phyloP scores from a whole-genome alignment of 2,797 vertebrate species.

The Synanceia verrucosa region DNA sequence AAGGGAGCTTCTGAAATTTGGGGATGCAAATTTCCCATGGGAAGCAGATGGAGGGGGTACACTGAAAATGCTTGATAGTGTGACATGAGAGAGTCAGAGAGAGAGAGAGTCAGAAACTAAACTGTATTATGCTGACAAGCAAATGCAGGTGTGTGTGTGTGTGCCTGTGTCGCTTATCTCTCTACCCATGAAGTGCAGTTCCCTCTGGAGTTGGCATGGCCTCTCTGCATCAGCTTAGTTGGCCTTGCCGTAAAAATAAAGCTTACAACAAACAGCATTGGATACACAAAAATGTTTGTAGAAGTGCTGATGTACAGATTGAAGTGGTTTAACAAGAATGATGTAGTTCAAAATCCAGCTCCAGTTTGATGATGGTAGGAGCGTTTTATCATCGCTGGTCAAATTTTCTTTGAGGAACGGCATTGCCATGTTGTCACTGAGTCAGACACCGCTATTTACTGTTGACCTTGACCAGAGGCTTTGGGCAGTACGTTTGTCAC shows the following conservation, averaged over 20 bases:
- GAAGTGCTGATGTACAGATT: neutral
- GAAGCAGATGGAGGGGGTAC: neutral
- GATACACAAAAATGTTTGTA: neutral
- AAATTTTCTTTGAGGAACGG: neutral
- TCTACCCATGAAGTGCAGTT: conserved; percentile 13
- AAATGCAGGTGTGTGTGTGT: conserved; percentile 20
- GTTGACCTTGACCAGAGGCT: conserved; percentile 16
- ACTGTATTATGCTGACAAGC: conserved; percentile 28
- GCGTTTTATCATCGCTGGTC: neutral
- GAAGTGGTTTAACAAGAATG: neutral
- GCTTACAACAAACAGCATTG: neutral
- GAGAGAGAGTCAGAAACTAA: neutral
- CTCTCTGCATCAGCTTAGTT: conserved; percentile 20
- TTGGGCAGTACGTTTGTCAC: neutral
- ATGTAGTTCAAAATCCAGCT: too few species aligned
- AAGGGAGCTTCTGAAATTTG: neutral
- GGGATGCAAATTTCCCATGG: neutral
- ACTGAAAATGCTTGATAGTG: neutral
- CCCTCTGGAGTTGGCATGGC: neutral
- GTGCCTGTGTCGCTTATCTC: conserved; percentile 33
- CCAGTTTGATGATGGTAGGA: neutral
- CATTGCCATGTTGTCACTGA: neutral
- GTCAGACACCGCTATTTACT: neutral
- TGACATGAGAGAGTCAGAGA: neutral
- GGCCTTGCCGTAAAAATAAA: too few species aligned